phyloP scores from a whole-genome alignment of 1,140 invertebrate species.

The Mycetomoellerius zeteki region DNA sequence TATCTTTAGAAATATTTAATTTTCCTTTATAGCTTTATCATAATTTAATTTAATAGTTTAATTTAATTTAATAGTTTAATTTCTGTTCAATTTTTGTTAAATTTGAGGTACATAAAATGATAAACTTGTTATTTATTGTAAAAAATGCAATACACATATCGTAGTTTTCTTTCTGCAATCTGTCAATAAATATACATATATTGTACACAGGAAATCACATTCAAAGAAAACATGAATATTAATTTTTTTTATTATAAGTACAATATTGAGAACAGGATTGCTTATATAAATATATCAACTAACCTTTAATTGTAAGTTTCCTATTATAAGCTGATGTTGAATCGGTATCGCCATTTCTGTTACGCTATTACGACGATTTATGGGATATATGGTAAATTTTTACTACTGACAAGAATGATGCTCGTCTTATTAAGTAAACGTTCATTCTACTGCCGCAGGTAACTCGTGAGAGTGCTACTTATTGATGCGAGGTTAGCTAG shows the following conservation, averaged over 20 bases:
- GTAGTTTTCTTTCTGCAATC: neutral
- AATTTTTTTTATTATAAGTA: neutral
- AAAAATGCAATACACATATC: neutral
- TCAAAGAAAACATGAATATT: neutral
- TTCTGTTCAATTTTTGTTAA: neutral
- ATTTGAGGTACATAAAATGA: neutral
- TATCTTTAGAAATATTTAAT: neutral
- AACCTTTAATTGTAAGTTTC: neutral
- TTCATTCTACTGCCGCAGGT: constrained; percentile 46
- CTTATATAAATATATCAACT: too few species aligned
- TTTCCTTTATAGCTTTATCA: neutral
- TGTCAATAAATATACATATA: neutral
- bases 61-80: neutral
- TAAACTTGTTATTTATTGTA: neutral
- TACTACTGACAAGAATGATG: constrained; percentile 19
- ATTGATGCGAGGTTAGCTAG: constrained; percentile 11
- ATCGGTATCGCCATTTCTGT: neutral
- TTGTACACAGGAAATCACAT: neutral
- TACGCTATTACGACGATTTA: neutral
- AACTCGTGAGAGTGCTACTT: neutral
- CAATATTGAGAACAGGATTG: too few species aligned
- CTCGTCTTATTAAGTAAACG: constrained; percentile 31
- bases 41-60: too few species aligned
- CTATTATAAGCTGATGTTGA: neutral
- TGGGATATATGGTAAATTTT: constrained; percentile 36